phyloP scores from a whole-genome alignment of 2,797 vertebrate species.

The Coracias cyanogaster region DNA sequence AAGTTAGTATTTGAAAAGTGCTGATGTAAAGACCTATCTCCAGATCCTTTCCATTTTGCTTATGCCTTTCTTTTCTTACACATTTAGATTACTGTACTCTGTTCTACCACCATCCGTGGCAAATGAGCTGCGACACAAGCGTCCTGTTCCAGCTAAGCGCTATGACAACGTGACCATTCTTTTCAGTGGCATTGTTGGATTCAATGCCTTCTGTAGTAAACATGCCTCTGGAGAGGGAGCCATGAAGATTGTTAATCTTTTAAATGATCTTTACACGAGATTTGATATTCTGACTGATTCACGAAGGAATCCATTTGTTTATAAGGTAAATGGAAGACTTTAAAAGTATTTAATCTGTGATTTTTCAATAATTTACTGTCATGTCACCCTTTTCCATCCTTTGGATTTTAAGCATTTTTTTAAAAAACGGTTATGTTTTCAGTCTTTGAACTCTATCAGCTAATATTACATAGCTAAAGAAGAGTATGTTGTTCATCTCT shows the following conservation, averaged over 20 bases:
- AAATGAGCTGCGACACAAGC: conserved; percentile 97
- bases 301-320: conserved; percentile 96
- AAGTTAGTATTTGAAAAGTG: background rate
- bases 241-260: conserved; percentile 98
- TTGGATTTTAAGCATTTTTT: background rate
- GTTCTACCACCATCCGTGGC: conserved; percentile 97
- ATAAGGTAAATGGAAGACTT: conserved; percentile 86
- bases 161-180: conserved; percentile 98
- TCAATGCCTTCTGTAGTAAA: conserved; percentile 97
- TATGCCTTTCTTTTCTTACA: background rate
- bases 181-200: conserved; percentile 97
- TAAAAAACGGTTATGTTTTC: background rate
- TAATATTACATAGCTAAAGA: background rate
- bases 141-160: conserved; percentile 94
- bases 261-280: conserved; percentile 97
- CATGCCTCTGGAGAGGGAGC: conserved; percentile 98
- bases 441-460: background rate
- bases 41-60: background rate
- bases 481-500: background rate
- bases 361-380: background rate
- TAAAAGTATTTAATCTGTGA: background rate
- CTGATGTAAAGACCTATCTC: background rate
- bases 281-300: conserved; percentile 98
- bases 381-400: background rate
- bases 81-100: conserved; percentile 91